Evolutionary conservation across 2,797 vertebrate genomes (phyloP), one percentile per base, ranked within the genome.

Genomic region (Ispidina lecontei): DNA sequence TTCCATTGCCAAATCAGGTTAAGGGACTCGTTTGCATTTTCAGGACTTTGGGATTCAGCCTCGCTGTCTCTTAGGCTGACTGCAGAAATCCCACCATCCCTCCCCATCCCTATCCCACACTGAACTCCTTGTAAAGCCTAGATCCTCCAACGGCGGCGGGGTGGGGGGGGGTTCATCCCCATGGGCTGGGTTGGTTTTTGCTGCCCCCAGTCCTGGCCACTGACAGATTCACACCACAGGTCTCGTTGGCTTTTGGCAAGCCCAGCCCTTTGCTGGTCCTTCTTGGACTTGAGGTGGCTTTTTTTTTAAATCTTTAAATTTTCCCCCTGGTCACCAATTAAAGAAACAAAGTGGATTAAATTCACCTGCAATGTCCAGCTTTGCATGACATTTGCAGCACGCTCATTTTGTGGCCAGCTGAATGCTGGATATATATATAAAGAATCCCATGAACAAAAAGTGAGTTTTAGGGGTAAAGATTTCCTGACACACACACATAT

Each of bases 1-100:
- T 91, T 84, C 84, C 91, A 90, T 82, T 95, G 93, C 69, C 78
- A 59, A 37, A 90, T 86, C 74, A 59, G 90, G 37, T 92, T 94
- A 86, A 91, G 91, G 94, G 84, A 87, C 81, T 90, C 0, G 2
- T 35, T 80, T 8, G 33, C 39, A 70, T 84, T 87, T 80, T 74
- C 87, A 58, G 81, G 60, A 79, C 47, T 74, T 72, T 76, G 46
- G 67, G 56, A 54, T 78, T 87, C 77, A 70, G 47, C 74, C 39
- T 46, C 33, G 11, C 13, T 0, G 0, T 33, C 62, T 87, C 58
- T 80, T 35, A 41, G 67, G 56, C 29, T 28, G n/a, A 26, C 11
- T 56, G 52, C 33, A 81, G 85, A 59, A 77, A 87, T 37, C 41
- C 60, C 25, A 19, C 33, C 10, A 7, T 17, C 28, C 28, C 35